These are phyloP conservation scores for Hyalella azteca DNA, from an alignment of 2,888 invertebrate genomes.

Conservation along the genomic window DNA sequence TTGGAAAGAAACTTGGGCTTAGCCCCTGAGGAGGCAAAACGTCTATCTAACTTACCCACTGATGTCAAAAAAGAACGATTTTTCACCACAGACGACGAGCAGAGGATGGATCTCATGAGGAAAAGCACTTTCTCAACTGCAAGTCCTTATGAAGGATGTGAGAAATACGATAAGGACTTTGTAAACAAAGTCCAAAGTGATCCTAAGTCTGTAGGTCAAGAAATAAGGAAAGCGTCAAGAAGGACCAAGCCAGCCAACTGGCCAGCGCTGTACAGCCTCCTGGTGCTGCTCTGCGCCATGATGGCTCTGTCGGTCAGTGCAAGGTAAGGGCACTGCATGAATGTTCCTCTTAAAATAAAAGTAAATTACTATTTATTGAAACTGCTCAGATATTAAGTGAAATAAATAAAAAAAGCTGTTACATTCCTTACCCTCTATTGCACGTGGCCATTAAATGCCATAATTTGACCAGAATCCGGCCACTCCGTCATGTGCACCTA, in stretches of 20 bases:
- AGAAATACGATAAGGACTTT: neutral
- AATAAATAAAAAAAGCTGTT: too few relatives aligned
- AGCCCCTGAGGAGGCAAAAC: neutral
- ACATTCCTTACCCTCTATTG: too few relatives aligned
- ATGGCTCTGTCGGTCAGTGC: constrained; percentile 9
- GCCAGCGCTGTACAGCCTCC: constrained; percentile 1
- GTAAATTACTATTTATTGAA: too few relatives aligned
- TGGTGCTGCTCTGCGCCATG: neutral
- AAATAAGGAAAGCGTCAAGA: neutral
- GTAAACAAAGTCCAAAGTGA: neutral
- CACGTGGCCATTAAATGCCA: too few relatives aligned
- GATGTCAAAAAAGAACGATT: neutral
- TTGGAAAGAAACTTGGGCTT: neutral
- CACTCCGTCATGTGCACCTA: too few relatives aligned
- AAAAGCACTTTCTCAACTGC: neutral
- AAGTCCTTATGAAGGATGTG: neutral
- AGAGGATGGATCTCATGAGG: neutral
- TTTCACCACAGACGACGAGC: neutral
- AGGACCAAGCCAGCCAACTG: neutral
- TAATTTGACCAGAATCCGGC: too few relatives aligned
- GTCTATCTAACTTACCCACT: neutral
- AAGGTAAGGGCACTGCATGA: too few relatives aligned
- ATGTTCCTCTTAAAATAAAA: too few relatives aligned
- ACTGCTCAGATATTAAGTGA: too few relatives aligned
- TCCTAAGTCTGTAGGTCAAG: neutral